Base-by-base conservation (phyloP, 2,888 invertebrate genomes). In the Escarpia spicata region DNA sequence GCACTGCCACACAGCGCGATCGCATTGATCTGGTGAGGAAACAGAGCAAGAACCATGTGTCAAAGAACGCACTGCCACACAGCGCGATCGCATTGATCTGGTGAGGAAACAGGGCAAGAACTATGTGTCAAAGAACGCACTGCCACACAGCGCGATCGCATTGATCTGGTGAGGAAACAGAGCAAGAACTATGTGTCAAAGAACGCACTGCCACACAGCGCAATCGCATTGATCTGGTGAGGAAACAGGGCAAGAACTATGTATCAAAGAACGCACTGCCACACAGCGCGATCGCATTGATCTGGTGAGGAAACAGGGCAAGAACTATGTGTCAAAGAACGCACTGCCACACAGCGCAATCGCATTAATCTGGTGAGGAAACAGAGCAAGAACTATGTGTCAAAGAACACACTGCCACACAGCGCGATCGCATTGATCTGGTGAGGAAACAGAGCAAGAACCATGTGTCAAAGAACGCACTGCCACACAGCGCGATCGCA, bases 31-130 rank as follows among this genome's bases (percentile, higher is more conserved):
- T 96, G 93, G 26, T 93, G 91, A 89, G 43, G n/a, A 52, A 26
- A 92, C n/a, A 75, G 75, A 26, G 3, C 52, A 52, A 2, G 52
- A 92, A 12, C 12, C 12, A 19, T 91, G 37, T 12, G 15, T 15
- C 95, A 93, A 96, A 93, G 91, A 95, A 94, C 43, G 94, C 94
- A 93, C 94, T 95, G 90, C 94, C 94, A 93, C 95, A 95, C 91
- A 95, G 91, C 8, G 95, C 94, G 90, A 96, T 58, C 43, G 95
- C 95, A 94, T 95, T 96, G 92, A 96, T 95, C 95, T 96, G 93
- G 26, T 93, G 91, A 89, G 43, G n/a, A 52, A 26, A 92, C n/a
- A 75, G 75, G 3, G 3, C 52, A 52, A 2, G 52, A 92, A 12
- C 12, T 44, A 19, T 91, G 37, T 12, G 15, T 15, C 95, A 93